phyloP scores from a whole-genome alignment of 2,888 invertebrate genomes.

The Acleris laterana region DNA sequence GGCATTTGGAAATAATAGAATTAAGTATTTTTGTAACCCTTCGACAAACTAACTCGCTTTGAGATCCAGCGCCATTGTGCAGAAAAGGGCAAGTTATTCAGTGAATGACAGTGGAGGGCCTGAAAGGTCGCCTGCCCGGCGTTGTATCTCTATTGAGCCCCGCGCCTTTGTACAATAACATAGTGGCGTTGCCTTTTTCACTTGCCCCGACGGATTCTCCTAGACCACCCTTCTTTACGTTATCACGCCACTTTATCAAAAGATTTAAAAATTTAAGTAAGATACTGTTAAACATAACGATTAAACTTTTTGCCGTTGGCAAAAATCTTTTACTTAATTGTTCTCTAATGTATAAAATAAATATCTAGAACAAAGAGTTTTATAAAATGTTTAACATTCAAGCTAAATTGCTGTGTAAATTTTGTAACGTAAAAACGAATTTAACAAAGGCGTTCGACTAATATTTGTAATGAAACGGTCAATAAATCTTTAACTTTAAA shows the following conservation, averaged over 20 bases:
- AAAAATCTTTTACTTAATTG: no score
- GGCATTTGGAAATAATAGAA: conserved; percentile 31
- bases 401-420: background rate
- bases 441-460: background rate
- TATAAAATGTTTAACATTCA: background rate
- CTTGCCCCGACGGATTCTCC: conserved; percentile 26
- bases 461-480: background rate
- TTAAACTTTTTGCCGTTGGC: no score
- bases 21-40: conserved; percentile 30
- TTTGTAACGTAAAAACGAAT: background rate
- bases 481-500: background rate
- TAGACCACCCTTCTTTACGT: conserved; percentile 23
- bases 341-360: no score
- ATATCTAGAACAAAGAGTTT: background rate
- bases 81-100: conserved; percentile 69
- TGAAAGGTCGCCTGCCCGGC: conserved; percentile 63
- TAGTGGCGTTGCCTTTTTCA: conserved; percentile 52
- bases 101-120: conserved; percentile 59
- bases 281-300: no score
- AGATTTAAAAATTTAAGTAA: background rate
- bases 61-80: conserved; percentile 62
- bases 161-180: conserved; percentile 57
- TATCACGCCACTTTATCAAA: conserved; percentile 23
- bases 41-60: conserved; percentile 42
- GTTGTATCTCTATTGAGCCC: conserved; percentile 64